A percentile compares a stretch with the other conserved stretches of the same genome.
Conservation (phyloP, 2,888 invertebrate genomes). For the Carabus problematicus region DNA sequence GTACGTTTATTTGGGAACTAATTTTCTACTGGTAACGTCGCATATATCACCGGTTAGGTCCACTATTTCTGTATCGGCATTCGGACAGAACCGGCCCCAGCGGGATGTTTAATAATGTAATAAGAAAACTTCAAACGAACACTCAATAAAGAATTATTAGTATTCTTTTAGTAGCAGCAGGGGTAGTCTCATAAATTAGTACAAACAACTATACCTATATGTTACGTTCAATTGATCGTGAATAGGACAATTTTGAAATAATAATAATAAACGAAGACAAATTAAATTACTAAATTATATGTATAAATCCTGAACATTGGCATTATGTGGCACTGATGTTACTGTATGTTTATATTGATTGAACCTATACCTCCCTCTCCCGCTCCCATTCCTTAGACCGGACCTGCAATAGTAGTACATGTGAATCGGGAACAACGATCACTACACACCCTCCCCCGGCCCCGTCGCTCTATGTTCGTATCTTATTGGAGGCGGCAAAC, state of each 20-base stretch:
- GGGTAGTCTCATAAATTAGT: conserved; percentile 1
- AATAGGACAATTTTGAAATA: too few species aligned
- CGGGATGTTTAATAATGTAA: conserved; percentile 26
- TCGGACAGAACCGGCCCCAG: conserved; percentile 21
- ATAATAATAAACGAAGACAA: too few species aligned
- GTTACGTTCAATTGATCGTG: too few species aligned
- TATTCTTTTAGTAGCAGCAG: neutral
- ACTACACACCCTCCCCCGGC: too few species aligned
- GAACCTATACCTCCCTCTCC: neutral
- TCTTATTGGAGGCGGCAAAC: conserved; percentile 57
- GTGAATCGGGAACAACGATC: neutral
- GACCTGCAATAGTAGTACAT: neutral
- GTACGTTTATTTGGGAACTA: conserved; percentile 55
- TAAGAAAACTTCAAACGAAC: conserved; percentile 35
- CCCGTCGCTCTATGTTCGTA: conserved; percentile 47
- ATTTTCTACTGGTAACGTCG: conserved; percentile 58
- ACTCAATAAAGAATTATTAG: conserved; percentile 28
- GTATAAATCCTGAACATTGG: too few species aligned
- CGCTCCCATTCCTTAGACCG: too few species aligned
- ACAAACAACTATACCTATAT: neutral
- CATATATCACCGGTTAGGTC: conserved; percentile 59
- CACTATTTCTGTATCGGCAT: conserved; percentile 46
- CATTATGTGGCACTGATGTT: conserved; percentile 6
- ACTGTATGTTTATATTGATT: neutral
- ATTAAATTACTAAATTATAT: too few species aligned